A percentile compares a stretch with the other conserved stretches of the same genome.
Evolutionary conservation across 2,888 invertebrate genomes (phyloP).

Genomic region (Phoenoteleia sp.): DNA sequence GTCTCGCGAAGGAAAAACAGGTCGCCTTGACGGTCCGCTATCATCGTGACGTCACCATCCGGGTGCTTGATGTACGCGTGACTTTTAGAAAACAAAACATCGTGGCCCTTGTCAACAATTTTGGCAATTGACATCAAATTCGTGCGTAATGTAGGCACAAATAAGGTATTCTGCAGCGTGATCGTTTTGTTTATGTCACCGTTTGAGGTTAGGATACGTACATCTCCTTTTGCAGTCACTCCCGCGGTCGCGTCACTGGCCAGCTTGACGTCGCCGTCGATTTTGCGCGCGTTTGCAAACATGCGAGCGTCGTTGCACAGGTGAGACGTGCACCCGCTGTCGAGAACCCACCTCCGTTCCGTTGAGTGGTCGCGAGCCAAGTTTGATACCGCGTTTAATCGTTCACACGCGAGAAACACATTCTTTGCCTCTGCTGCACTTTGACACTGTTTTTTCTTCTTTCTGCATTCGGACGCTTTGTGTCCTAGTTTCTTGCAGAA

Average conservation of each 20-base stretch:
- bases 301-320: slow-evolving; percentile 39
- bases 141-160: slow-evolving; percentile 15
- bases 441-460: too few species aligned
- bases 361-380: too few species aligned
- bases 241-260: slow-evolving; percentile 1
- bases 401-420: neutral
- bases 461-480: too few species aligned
- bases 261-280: neutral
- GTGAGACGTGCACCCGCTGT: slow-evolving; percentile 64
- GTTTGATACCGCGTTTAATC: too few species aligned
- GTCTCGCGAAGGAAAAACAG: too few species aligned
- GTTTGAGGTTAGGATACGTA: neutral
- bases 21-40: too few species aligned
- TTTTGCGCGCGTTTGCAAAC: neutral
- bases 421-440: too few species aligned
- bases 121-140: slow-evolving; percentile 37
- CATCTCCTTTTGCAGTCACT: slow-evolving; percentile 27
- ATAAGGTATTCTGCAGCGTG: slow-evolving; percentile 23
- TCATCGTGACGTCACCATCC: too few species aligned
- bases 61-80: too few species aligned
- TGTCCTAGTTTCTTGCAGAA: too few species aligned
- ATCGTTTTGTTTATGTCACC: neutral
- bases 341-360: slow-evolving; percentile 40
- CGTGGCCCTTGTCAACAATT: slow-evolving; percentile 23
- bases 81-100: too few species aligned